These are phyloP conservation scores for Nyctibius grandis DNA, from an alignment of 2,797 vertebrate species.

Conservation along the genomic window DNA sequence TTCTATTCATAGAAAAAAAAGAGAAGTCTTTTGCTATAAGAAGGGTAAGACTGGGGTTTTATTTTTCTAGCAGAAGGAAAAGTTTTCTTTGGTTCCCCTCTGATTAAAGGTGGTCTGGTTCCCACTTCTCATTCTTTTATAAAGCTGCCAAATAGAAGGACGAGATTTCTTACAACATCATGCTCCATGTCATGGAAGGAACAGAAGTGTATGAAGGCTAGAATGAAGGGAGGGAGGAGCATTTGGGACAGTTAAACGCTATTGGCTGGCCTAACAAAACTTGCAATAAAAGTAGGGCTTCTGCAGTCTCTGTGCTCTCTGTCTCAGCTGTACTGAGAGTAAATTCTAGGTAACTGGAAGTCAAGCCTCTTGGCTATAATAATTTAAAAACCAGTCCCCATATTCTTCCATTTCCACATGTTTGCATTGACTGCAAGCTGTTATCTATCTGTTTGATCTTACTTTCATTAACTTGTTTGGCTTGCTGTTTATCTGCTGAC, in stretches of 20 bases:
- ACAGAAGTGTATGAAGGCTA: neutral
- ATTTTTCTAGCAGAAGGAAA: neutral
- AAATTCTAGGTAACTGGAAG: neutral
- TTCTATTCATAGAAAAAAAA: neutral
- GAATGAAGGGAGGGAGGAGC: neutral
- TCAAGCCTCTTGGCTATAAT: neutral
- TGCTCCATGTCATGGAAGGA: neutral
- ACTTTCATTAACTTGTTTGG: neutral
- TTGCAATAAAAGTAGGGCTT: neutral
- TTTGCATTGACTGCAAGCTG: neutral
- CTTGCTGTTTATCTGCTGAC: neutral
- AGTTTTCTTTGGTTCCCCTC: neutral
- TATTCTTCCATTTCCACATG: neutral
- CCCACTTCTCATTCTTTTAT: neutral
- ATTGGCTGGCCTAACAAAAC: neutral
- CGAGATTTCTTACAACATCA: neutral
- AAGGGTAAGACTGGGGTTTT: neutral
- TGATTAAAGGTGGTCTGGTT: neutral
- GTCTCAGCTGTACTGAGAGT: neutral
- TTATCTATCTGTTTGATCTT: neutral
- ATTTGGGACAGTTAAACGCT: neutral
- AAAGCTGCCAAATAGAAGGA: neutral
- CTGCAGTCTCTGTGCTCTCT: neutral
- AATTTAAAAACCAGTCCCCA: neutral
- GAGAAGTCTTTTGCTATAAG: neutral